Evolutionary conservation across 1,140 invertebrate species (phyloP).

Genomic region (Trigoniulus corallinus): DNA sequence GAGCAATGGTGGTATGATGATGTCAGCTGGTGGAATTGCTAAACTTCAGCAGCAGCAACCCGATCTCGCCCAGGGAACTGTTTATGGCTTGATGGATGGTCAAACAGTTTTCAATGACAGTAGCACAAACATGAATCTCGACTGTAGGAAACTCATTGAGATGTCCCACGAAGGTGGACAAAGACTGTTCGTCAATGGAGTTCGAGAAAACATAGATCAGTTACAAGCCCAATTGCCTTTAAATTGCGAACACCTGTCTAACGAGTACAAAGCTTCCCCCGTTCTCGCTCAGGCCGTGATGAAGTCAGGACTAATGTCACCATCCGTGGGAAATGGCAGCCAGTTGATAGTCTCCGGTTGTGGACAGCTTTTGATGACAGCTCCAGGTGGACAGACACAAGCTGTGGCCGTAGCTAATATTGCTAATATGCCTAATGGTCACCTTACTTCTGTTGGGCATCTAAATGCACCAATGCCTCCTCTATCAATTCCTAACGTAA

Average conservation of each 20-base stretch:
- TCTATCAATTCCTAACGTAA: slow-evolving; percentile 44
- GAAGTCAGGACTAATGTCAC: background rate
- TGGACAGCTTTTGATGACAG: slow-evolving; percentile 12
- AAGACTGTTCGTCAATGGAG: background rate
- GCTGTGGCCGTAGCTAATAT: slow-evolving; percentile 10
- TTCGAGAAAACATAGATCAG: too few species aligned
- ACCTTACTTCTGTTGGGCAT: slow-evolving; percentile 12
- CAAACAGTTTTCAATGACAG: background rate
- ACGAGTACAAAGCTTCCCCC: too few species aligned
- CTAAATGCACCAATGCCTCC: slow-evolving; percentile 38
- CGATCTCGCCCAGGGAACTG: background rate
- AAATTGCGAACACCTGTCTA: too few species aligned
- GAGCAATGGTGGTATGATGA: too few species aligned
- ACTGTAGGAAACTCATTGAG: background rate
- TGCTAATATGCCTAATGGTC: slow-evolving; percentile 11
- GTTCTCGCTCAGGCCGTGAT: too few species aligned
- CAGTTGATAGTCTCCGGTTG: slow-evolving; percentile 13
- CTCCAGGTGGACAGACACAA: slow-evolving; percentile 10
- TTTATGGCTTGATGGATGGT: background rate
- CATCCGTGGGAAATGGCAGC: background rate
- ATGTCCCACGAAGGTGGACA: background rate
- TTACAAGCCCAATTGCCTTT: too few species aligned
- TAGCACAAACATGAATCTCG: too few species aligned
- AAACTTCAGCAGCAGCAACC: background rate
- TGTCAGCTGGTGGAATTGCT: too few species aligned